Conservation (phyloP, 2,113 vertebrate species). For the Amphilophus citrinellus region DNA sequence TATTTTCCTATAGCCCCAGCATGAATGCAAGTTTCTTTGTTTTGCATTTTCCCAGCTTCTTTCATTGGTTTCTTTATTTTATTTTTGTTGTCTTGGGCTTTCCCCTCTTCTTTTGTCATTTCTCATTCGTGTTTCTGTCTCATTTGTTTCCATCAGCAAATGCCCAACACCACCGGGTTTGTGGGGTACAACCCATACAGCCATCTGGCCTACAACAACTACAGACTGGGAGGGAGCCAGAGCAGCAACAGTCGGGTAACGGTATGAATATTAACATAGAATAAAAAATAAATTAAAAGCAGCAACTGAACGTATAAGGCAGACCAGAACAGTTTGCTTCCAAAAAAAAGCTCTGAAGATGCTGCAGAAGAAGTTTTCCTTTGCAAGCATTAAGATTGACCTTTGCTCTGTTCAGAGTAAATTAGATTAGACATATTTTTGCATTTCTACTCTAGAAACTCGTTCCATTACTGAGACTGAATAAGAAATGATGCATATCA, state of each 20-base stretch:
- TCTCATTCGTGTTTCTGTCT: constrained; percentile 97
- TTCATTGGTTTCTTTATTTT: constrained; percentile 75
- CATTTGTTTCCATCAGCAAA: constrained; percentile 99
- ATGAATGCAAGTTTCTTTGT: constrained; percentile 50
- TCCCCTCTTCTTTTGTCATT: constrained; percentile 80
- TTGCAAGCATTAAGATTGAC: not conserved
- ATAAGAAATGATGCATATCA: constrained; percentile 26
- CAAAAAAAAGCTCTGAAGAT: not conserved
- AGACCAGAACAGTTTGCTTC: not conserved
- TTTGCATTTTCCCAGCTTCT: constrained; percentile 36
- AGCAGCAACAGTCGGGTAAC: constrained; percentile 99
- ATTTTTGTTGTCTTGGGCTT: constrained; percentile 52
- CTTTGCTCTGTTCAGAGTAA: constrained; percentile 19
- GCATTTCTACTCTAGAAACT: constrained; percentile 12
- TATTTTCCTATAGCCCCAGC: not conserved
- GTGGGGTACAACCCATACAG: constrained; percentile 99
- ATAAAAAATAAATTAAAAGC: not conserved
- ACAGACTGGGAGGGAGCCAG: constrained; percentile 99
- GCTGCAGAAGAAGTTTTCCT: not conserved
- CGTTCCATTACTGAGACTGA: not conserved
- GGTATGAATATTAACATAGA: constrained; percentile 88
- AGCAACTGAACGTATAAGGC: not conserved
- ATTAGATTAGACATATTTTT: not conserved
- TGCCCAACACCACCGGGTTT: constrained; percentile 99
- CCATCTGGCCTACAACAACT: constrained; percentile 99